A percentile compares a stretch with the other conserved stretches of the same genome.
phyloP scores from a whole-genome alignment of 1,140 invertebrate genomes.

The Aplysia californica region DNA sequence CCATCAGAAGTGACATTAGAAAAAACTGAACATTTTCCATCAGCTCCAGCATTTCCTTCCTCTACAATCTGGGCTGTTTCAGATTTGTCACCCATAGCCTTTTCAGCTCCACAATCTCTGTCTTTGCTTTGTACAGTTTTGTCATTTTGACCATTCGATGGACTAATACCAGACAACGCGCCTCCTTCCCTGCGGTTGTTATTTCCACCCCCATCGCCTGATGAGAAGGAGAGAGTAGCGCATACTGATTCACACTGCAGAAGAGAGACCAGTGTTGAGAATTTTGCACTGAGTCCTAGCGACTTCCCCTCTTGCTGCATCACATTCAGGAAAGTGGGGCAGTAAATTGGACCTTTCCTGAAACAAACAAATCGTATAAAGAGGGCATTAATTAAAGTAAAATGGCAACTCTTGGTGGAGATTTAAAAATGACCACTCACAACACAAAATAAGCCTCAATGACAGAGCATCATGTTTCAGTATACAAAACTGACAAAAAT shows the following conservation, averaged over 20 bases:
- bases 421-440: no score
- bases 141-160: neutral
- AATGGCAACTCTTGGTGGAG: no score
- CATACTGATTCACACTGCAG: neutral
- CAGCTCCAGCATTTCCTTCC: neutral
- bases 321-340: neutral
- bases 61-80: neutral
- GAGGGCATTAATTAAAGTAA: neutral
- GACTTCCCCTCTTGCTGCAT: neutral
- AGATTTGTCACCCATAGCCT: no score
- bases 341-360: constrained; percentile 3
- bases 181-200: neutral
- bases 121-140: neutral
- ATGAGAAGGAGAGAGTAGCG: neutral
- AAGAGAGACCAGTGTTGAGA: neutral
- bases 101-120: no score
- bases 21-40: neutral
- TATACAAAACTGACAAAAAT: no score
- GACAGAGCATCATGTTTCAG: no score
- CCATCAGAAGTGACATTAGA: neutral
- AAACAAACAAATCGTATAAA: neutral
- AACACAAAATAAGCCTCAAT: no score
- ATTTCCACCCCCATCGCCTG: neutral
- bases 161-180: no score
- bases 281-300: neutral